Percentiles rank a stretch among this genome's conserved stretches.
Conservation (phyloP, 2,888 invertebrate species). For the Harpagoxenus sublaevis region DNA sequence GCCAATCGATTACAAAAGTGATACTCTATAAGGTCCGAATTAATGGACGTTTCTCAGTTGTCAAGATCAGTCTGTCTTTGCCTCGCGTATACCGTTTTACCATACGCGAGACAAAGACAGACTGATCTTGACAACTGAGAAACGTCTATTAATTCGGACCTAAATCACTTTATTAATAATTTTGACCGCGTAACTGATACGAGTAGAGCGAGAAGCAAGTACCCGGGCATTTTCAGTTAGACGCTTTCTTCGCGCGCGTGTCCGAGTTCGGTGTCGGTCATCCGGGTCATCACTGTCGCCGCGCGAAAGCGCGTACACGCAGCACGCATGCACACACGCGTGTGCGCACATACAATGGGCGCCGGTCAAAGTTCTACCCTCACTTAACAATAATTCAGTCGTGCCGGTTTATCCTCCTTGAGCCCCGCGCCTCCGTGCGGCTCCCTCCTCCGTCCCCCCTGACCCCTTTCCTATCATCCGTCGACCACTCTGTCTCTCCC, state of each 20-base stretch:
- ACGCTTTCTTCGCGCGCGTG: slow-evolving; percentile 38
- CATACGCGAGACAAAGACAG: too few relatives aligned
- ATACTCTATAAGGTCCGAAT: neutral
- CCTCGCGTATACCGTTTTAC: too few relatives aligned
- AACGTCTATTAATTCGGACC: too few relatives aligned
- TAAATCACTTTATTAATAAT: neutral
- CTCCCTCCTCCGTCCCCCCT: slow-evolving; percentile 67
- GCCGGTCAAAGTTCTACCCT: slow-evolving; percentile 81
- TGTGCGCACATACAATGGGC: slow-evolving; percentile 63
- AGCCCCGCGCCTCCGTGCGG: slow-evolving; percentile 72
- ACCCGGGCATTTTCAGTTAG: slow-evolving; percentile 41
- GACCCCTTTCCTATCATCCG: slow-evolving; percentile 31
- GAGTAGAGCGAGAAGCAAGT: neutral
- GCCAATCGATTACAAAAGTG: neutral
- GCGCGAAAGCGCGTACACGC: slow-evolving; percentile 28
- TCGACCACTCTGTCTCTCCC: slow-evolving; percentile 30
- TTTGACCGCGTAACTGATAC: neutral
- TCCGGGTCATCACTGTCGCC: slow-evolving; percentile 52
- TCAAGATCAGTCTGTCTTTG: too few relatives aligned
- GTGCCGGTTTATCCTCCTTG: slow-evolving; percentile 69
- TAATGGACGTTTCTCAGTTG: too few relatives aligned
- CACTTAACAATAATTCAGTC: slow-evolving; percentile 83
- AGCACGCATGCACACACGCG: slow-evolving; percentile 38
- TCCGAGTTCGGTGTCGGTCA: slow-evolving; percentile 48
- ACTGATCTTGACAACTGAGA: too few relatives aligned